Conservation (phyloP, 2,113 vertebrate genomes). For the Climacteris rufus region DNA sequence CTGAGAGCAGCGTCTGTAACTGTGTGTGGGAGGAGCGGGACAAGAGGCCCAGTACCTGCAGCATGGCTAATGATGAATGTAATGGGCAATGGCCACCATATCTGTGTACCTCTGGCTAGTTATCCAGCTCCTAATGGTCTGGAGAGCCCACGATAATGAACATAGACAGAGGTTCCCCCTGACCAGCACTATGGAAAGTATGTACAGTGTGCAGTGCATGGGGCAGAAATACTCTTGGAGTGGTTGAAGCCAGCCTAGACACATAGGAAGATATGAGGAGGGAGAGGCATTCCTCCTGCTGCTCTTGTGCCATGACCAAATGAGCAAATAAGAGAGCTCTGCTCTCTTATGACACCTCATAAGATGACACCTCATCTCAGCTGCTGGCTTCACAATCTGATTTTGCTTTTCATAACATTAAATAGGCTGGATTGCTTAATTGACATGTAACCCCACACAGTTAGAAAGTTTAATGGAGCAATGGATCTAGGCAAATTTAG, state of each 20-base stretch:
- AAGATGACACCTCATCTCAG: not conserved
- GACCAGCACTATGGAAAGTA: not conserved
- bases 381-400: not conserved
- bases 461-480: not conserved
- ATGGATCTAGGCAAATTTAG: not conserved
- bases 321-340: not conserved
- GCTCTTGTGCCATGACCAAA: not conserved
- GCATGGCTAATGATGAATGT: not conserved
- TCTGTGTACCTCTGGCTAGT: not conserved
- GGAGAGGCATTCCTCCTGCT: not conserved
- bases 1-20: not conserved
- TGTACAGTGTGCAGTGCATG: too few relatives aligned
- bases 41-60: accelerated
- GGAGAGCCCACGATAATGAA: not conserved
- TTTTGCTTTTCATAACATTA: not conserved
- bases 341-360: too few relatives aligned
- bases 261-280: not conserved
- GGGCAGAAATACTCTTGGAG: not conserved
- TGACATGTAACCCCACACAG: not conserved
- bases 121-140: not conserved
- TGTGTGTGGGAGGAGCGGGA: not conserved
- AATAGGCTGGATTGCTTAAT: not conserved
- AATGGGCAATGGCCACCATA: not conserved
- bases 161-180: not conserved
- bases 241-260: not conserved